These are phyloP conservation scores for Tetramorium alpestre DNA, from an alignment of 1,140 invertebrate genomes.

Conservation along the genomic window DNA sequence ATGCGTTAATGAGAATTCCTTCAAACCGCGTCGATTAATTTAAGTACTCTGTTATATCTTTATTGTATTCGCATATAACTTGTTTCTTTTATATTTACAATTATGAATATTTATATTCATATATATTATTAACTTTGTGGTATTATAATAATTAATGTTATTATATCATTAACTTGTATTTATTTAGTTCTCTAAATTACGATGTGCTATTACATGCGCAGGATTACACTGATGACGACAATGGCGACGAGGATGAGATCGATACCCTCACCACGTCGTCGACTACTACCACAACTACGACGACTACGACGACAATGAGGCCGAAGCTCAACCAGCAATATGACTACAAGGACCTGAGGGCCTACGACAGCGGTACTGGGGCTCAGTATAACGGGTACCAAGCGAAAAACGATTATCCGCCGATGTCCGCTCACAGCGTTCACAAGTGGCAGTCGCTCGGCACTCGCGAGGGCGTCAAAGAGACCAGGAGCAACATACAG, in stretches of 20 bases:
- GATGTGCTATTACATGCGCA: conserved; percentile 57
- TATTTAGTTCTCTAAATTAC: not conserved
- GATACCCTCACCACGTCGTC: conserved; percentile 29
- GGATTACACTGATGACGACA: conserved; percentile 80
- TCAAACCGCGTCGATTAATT: not conserved
- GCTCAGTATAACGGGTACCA: conserved; percentile 78
- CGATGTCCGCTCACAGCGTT: conserved; percentile 80
- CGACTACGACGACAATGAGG: conserved; percentile 68
- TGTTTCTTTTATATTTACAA: not conserved
- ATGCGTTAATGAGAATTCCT: not conserved
- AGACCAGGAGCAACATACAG: conserved; percentile 77
- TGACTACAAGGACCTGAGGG: conserved; percentile 67
- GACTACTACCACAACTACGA: conserved; percentile 54
- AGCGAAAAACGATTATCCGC: conserved; percentile 78
- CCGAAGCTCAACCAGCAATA: conserved; percentile 65
- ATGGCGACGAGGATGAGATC: conserved; percentile 69
- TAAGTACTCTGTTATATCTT: not conserved
- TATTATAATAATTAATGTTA: no score
- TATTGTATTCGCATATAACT: not conserved
- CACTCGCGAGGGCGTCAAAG: conserved; percentile 79
- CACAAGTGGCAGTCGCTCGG: conserved; percentile 82
- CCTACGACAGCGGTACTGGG: conserved; percentile 71
- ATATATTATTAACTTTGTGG: not conserved
- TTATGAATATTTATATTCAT: not conserved
- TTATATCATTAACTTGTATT: not conserved